Evolutionary conservation across 1,140 invertebrate genomes (phyloP), one percentile per base, ranked within the genome.

Genomic region (Berghia stephanieae): DNA sequence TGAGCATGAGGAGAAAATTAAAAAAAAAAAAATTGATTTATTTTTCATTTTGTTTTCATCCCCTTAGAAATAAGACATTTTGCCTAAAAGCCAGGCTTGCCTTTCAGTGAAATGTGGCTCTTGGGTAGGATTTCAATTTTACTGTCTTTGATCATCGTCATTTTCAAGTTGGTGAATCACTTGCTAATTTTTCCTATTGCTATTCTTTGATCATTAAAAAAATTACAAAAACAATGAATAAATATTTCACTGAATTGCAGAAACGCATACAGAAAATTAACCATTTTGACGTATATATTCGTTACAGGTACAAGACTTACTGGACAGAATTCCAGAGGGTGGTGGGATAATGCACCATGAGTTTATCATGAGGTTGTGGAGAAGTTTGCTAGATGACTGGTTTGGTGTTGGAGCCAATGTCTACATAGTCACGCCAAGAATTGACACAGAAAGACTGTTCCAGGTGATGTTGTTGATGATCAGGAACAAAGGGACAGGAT

Each of bases 341-440:
- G 86, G 86, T 1, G 86, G 86, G 1, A 88, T 88, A 24, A 88
- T 87, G 86, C 82, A 83, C 60, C 81, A 86, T 75, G 85, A 87
- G 49, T 88, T 84, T 73, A 88, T 86, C 34, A 85, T 87, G 85
- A 82, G 81, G 42, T 69, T 86, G 27, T 88, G 86, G 86, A 87
- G 87, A 75, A 82, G 80, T 63, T 63, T 88, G 66, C 79, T 88
- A 8, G 86, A 88, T 74, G 85, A 87, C 75, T 88, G 86, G 86
- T 85, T 87, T 70, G 85, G 86, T 8, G 84, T 85, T 63, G 86
- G 86, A 27, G 85, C 85, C 24, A 76, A 75, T 36, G 82, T 88
- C 8, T 86, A 83, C 43, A 83, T 88, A 24, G 86, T 88, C 6
- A 88, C 86, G 10, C 86, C 86, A 13, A 75, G 80, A 10, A 87